Base-by-base conservation (phyloP, 2,797 vertebrate genomes). In the Onychomys leucogaster region DNA sequence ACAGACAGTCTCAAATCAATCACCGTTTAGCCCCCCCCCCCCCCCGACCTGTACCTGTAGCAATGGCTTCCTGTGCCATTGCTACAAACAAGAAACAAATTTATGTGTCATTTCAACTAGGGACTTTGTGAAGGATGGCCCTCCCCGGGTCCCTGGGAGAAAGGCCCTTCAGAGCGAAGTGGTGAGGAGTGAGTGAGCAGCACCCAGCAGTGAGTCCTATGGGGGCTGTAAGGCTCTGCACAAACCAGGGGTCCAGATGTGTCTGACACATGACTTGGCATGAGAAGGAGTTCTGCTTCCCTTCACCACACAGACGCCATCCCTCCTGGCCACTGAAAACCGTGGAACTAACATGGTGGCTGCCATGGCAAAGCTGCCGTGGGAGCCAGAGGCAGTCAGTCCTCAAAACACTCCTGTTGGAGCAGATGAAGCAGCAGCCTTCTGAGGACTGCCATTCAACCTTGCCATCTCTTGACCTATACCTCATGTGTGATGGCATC, bases 341-440 rank as follows among this genome's bases (percentile, higher is more conserved):
- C 21, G 5, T 2, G n/a, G 69, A 86, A 69, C 73, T 84, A 17
- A n/a, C 57, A 27, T n/a, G 29, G 49, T 2, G 77, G 61, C 71
- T 49, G n/a, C 41, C 27, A 71, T 17, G 11, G 12, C 3, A 57
- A 1, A 8, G 67, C 55, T 93, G 80, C 69, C 27, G 4, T 5
- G 34, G 71, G 37, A 76, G 71, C 14, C 19, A 29, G 78, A 43
- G n/a, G n/a, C 0, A 12, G 75, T 0, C 19, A 41, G 34, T 34
- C 29, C 29, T 90, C 85, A 55, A n/a, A 73, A 52, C 73, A 43
- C 65, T 2, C 59, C 97, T 97, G 95, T 91, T 91, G 97, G 78
- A 97, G 97, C 57, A 98, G 95, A 97, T 17, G 63, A 69, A 67
- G 76, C 94, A 34, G 96, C 55, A 71, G 67, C 34, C 52, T 27